phyloP scores from a whole-genome alignment of 53 echinoderm and acorn worm species.

The Actinopyga echinites region DNA sequence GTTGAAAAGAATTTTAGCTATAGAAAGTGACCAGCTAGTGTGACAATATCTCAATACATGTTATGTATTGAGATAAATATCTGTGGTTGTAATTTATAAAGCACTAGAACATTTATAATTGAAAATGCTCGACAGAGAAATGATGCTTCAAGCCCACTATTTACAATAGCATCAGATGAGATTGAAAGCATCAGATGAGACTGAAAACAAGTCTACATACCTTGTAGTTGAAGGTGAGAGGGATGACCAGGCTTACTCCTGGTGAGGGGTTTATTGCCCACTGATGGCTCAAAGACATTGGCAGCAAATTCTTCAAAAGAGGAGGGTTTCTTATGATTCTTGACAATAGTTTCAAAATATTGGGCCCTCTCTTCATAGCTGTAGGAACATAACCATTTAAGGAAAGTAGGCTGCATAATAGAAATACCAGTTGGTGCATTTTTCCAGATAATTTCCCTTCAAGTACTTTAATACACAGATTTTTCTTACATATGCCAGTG shows the following conservation, averaged over 20 bases:
- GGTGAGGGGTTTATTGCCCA: conserved; percentile 60
- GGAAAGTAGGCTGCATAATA: conserved; percentile 27
- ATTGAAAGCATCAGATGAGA: too few relatives aligned
- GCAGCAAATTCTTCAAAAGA: conserved; percentile 96
- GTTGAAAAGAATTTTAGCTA: too few relatives aligned
- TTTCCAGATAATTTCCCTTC: background rate
- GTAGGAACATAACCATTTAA: background rate
- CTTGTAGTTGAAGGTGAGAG: conserved; percentile 21
- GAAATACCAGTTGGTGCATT: background rate
- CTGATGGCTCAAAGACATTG: conserved; percentile 91
- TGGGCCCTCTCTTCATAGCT: conserved; percentile 97
- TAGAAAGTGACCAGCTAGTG: too few relatives aligned
- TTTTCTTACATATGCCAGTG: too few relatives aligned
- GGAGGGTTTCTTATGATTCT: conserved; percentile 84
- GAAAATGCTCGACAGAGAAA: too few relatives aligned
- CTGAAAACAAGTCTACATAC: background rate
- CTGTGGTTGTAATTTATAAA: too few relatives aligned
- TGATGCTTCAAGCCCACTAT: too few relatives aligned
- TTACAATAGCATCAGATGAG: too few relatives aligned
- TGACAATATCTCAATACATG: too few relatives aligned
- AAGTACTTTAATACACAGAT: background rate
- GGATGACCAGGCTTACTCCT: conserved; percentile 29
- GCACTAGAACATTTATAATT: too few relatives aligned
- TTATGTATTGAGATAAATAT: too few relatives aligned
- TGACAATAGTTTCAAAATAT: conserved; percentile 86